Conservation (phyloP, 2,888 invertebrate species). For the Himalopsyche anomala region DNA sequence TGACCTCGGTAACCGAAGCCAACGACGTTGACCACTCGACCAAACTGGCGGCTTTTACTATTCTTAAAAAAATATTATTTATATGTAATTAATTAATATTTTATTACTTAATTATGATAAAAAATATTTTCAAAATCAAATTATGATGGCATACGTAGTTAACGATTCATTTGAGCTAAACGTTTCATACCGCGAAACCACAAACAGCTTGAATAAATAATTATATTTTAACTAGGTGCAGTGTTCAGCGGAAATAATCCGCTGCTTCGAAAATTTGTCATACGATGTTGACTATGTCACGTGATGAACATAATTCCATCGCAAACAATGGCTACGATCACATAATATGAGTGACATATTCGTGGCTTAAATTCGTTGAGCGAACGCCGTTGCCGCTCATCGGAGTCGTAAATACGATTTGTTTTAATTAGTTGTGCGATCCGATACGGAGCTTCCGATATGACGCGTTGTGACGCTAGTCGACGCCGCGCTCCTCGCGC, state of each 20-base stretch:
- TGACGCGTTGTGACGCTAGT: constrained; percentile 37
- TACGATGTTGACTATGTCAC: not conserved
- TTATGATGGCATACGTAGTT: too few relatives aligned
- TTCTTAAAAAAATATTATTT: too few relatives aligned
- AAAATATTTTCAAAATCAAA: too few relatives aligned
- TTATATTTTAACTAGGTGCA: not conserved
- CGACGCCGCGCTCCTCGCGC: constrained; percentile 37
- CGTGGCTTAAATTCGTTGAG: constrained; percentile 10
- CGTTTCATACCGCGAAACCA: not conserved
- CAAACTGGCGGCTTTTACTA: too few relatives aligned
- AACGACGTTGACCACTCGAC: too few relatives aligned
- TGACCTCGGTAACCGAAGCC: too few relatives aligned
- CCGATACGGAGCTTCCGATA: constrained; percentile 4
- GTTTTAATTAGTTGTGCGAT: constrained; percentile 62
- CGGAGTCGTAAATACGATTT: constrained; percentile 54
- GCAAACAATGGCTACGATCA: not conserved
- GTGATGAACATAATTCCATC: not conserved
- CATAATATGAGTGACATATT: constrained; percentile 28
- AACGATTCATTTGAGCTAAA: not conserved
- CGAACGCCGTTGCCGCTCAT: not conserved
- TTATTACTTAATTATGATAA: too few relatives aligned
- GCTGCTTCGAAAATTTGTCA: not conserved
- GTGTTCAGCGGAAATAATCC: not conserved
- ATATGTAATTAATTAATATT: too few relatives aligned
- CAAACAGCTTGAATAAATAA: not conserved